Conservation (phyloP, 2,888 invertebrate genomes). For the Nemapogon koenigi region DNA sequence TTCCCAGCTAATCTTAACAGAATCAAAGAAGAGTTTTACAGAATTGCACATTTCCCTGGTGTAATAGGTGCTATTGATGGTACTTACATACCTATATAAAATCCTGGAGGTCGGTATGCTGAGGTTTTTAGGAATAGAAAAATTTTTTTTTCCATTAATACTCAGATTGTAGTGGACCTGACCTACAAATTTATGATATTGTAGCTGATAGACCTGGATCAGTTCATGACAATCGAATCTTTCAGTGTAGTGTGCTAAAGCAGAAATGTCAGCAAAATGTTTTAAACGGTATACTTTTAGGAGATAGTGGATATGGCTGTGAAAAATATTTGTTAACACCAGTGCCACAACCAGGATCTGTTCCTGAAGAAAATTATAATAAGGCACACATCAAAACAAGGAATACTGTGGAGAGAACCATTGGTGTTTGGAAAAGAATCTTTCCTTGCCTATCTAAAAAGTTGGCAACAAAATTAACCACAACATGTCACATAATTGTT, state of each 20-base stretch:
- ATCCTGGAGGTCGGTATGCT: too few relatives aligned
- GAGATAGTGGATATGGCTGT: slow-evolving; percentile 4
- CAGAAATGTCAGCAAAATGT: background rate
- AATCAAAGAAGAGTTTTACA: too few relatives aligned
- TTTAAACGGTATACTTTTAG: slow-evolving; percentile 1
- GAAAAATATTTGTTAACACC: background rate
- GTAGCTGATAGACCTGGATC: slow-evolving; percentile 5
- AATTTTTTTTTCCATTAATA: too few relatives aligned
- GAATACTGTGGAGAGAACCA: slow-evolving; percentile 9
- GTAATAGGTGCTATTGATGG: too few relatives aligned
- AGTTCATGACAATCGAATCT: slow-evolving; percentile 6
- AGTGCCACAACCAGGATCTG: background rate
- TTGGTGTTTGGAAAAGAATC: slow-evolving; percentile 10
- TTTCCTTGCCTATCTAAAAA: slow-evolving; percentile 3
- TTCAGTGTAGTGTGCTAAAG: background rate
- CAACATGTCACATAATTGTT: background rate
- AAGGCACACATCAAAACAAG: slow-evolving; percentile 7
- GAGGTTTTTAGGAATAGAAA: too few relatives aligned
- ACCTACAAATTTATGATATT: too few relatives aligned
- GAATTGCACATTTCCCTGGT: too few relatives aligned
- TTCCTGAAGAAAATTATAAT: slow-evolving; percentile 1
- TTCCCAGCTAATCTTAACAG: too few relatives aligned
- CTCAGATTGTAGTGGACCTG: too few relatives aligned
- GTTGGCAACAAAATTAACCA: background rate
- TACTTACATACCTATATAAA: too few relatives aligned